Evolutionary conservation across 2,888 invertebrate species (phyloP).

Genomic region (Tinea trinotella): DNA sequence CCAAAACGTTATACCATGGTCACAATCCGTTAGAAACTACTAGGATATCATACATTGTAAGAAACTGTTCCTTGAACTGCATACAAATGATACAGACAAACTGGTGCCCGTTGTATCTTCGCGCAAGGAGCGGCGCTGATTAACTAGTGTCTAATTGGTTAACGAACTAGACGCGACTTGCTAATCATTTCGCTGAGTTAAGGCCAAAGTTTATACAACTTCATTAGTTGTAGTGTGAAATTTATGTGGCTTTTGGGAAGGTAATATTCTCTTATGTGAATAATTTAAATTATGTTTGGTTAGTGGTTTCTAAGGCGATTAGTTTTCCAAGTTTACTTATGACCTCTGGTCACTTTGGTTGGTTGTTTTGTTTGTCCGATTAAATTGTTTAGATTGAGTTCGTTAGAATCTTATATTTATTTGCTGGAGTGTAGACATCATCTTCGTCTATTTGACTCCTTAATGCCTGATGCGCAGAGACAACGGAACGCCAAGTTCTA

Average conservation of each 20-base stretch:
- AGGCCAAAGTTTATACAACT: conserved; percentile 4
- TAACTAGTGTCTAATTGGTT: conserved; percentile 16
- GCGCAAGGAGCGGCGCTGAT: conserved; percentile 6
- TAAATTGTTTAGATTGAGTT: no score
- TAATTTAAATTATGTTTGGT: conserved; percentile 1
- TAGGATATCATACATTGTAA: background rate
- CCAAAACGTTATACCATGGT: no score
- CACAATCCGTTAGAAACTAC: background rate
- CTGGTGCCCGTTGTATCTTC: conserved; percentile 1
- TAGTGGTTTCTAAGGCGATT: background rate
- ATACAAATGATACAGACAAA: conserved; percentile 3
- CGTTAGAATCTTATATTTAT: no score
- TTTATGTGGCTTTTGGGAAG: conserved; percentile 8
- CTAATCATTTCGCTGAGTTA: conserved; percentile 15
- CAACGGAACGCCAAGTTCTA: no score
- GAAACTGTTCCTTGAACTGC: background rate
- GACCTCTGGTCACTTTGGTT: background rate
- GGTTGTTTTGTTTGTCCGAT: no score
- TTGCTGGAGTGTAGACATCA: no score
- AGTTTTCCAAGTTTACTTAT: background rate
- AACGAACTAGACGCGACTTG: conserved; percentile 16
- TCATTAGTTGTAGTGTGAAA: conserved; percentile 9
- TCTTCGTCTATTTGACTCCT: no score
- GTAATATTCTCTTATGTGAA: background rate
- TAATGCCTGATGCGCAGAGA: no score